These are phyloP conservation scores for Australoheros scitulus DNA, from an alignment of 2,113 vertebrate genomes.

Conservation along the genomic window DNA sequence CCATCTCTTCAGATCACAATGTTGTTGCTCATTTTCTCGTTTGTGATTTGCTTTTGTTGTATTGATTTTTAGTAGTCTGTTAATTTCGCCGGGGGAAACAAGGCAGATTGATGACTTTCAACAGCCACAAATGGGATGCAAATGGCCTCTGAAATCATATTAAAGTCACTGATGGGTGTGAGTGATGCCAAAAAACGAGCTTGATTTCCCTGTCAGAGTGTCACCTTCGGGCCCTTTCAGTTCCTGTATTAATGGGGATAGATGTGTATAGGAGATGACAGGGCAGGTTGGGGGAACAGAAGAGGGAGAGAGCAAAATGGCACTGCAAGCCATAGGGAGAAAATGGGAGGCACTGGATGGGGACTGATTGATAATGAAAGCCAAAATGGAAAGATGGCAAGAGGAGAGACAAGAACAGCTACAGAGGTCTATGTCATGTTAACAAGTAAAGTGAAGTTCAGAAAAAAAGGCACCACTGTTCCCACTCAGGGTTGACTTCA, in stretches of 20 bases:
- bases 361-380: conserved; percentile 51
- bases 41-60: conserved; percentile 9
- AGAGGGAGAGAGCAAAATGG: background rate
- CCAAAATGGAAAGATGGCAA: conserved; percentile 18
- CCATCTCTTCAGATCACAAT: conserved; percentile 3
- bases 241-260: conserved; percentile 28
- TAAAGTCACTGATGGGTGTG: conserved; percentile 52
- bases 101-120: conserved; percentile 57
- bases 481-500: conserved; percentile 60
- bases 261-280: conserved; percentile 36
- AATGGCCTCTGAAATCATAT: conserved; percentile 64
- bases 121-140: conserved; percentile 63
- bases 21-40: conserved; percentile 6
- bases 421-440: conserved; percentile 51
- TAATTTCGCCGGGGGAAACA: conserved; percentile 36
- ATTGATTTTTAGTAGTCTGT: conserved; percentile 34
- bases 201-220: conserved; percentile 54
- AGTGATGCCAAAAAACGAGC: conserved; percentile 55
- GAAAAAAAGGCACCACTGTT: conserved; percentile 24
- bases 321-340: background rate
- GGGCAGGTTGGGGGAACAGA: conserved; percentile 11
- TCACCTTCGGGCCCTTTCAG: conserved; percentile 49
- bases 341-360: conserved; percentile 16
- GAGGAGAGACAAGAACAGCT: conserved; percentile 26
- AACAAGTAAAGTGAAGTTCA: conserved; percentile 51